Evolutionary conservation across 2,888 invertebrate genomes (phyloP).

Genomic region (Schizotus pectinicornis): DNA sequence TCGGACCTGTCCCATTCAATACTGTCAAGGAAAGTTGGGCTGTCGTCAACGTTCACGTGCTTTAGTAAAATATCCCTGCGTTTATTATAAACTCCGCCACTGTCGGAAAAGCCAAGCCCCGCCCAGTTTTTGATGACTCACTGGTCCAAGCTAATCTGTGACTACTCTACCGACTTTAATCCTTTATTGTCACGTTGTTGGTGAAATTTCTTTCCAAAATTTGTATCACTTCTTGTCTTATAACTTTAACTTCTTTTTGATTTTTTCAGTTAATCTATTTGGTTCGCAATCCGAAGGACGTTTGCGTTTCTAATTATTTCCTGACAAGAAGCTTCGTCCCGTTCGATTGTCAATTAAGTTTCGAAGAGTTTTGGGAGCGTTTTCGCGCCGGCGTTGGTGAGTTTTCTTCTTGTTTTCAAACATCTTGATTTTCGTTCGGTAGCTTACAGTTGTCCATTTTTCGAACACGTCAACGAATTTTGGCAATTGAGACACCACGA

Average conservation of each 20-base stretch:
- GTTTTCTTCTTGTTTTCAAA: slow-evolving; percentile 36
- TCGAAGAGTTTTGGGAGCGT: slow-evolving; percentile 66
- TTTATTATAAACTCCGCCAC: no score
- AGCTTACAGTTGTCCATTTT: slow-evolving; percentile 68
- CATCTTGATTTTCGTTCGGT: neutral
- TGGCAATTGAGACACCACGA: slow-evolving; percentile 67
- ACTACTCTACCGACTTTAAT: no score
- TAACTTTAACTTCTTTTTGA: neutral
- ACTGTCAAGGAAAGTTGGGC: no score
- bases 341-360: slow-evolving; percentile 9
- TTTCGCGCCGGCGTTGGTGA: slow-evolving; percentile 68
- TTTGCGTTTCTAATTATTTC: slow-evolving; percentile 78
- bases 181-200: slow-evolving; percentile 61
- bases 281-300: slow-evolving; percentile 82
- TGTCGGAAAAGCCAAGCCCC: no score
- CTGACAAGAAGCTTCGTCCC: slow-evolving; percentile 60
- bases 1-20: slow-evolving; percentile 35
- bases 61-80: no score
- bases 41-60: slow-evolving; percentile 65
- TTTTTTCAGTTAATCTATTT: slow-evolving; percentile 76
- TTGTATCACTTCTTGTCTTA: no score
- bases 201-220: no score
- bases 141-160: no score
- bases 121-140: no score
- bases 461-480: slow-evolving; percentile 76